These are phyloP conservation scores for Byasa hedistus DNA, from an alignment of 2,888 invertebrate genomes.

Conservation along the genomic window DNA sequence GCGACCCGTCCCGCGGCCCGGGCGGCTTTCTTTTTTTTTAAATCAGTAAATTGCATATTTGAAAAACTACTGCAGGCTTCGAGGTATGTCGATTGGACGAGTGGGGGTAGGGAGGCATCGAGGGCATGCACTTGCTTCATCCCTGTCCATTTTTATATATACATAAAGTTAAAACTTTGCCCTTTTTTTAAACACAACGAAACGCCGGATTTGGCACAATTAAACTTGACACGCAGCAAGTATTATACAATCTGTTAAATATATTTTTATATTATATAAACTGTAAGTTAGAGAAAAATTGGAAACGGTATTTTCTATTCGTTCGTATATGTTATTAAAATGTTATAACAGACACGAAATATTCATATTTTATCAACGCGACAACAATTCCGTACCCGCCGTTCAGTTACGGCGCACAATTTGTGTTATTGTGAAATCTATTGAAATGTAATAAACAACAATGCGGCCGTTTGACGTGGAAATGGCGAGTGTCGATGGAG, in stretches of 20 bases:
- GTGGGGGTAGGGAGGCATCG: conserved; percentile 30
- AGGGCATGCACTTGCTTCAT: conserved; percentile 21
- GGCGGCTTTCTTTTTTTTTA: conserved; percentile 55
- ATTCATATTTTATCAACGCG: background rate
- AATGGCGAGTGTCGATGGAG: background rate
- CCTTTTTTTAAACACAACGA: too few relatives aligned
- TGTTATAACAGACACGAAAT: conserved; percentile 6
- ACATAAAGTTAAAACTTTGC: too few relatives aligned
- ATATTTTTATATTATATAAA: background rate
- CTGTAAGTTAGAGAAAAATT: background rate
- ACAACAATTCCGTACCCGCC: conserved; percentile 9
- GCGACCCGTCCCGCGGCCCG: conserved; percentile 50
- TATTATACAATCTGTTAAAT: too few relatives aligned
- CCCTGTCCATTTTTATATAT: background rate
- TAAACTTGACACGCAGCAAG: too few relatives aligned
- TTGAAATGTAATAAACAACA: conserved; percentile 12
- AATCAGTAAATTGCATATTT: conserved; percentile 80
- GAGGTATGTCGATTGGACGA: conserved; percentile 47
- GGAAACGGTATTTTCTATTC: background rate
- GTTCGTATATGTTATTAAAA: conserved; percentile 6
- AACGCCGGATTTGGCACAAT: too few relatives aligned
- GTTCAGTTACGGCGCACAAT: conserved; percentile 2
- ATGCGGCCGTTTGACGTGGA: background rate
- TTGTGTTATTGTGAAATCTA: background rate
- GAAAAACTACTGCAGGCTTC: conserved; percentile 67